Evolutionary conservation across 1,140 invertebrate species (phyloP).

Genomic region (Parapsyche elsis): DNA sequence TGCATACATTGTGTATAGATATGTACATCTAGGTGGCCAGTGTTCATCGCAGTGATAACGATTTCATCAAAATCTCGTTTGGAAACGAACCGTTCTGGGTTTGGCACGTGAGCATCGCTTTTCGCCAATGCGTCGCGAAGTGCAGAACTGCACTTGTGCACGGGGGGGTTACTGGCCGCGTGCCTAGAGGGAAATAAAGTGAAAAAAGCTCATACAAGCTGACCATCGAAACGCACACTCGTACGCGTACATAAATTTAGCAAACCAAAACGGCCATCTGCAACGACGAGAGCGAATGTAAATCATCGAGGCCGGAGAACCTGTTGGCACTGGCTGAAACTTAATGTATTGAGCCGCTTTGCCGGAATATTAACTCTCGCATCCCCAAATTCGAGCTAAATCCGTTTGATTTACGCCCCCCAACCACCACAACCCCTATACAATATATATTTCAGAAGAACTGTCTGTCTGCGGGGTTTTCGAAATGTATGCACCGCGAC

Average conservation of each 20-base stretch:
- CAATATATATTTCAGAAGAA: too few relatives aligned
- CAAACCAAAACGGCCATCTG: neutral
- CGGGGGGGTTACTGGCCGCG: neutral
- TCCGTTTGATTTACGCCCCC: too few relatives aligned
- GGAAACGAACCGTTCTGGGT: neutral
- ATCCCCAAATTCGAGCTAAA: too few relatives aligned
- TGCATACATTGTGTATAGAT: too few relatives aligned
- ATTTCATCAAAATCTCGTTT: slow-evolving; percentile 9
- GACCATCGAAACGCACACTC: too few relatives aligned
- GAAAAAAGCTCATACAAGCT: neutral
- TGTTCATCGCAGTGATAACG: neutral
- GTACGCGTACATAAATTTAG: neutral
- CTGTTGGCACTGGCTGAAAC: neutral
- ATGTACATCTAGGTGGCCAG: too few relatives aligned
- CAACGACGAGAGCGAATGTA: neutral
- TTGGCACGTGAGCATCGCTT: neutral
- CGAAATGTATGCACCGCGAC: neutral
- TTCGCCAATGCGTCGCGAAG: neutral
- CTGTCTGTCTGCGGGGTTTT: neutral
- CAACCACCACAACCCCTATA: too few relatives aligned
- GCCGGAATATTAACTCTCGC: neutral
- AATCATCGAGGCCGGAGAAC: neutral
- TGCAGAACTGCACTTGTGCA: neutral
- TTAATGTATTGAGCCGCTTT: neutral
- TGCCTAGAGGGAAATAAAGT: slow-evolving; percentile 13